Conservation (phyloP, 2,113 vertebrate genomes). For the Cololabis saira region DNA sequence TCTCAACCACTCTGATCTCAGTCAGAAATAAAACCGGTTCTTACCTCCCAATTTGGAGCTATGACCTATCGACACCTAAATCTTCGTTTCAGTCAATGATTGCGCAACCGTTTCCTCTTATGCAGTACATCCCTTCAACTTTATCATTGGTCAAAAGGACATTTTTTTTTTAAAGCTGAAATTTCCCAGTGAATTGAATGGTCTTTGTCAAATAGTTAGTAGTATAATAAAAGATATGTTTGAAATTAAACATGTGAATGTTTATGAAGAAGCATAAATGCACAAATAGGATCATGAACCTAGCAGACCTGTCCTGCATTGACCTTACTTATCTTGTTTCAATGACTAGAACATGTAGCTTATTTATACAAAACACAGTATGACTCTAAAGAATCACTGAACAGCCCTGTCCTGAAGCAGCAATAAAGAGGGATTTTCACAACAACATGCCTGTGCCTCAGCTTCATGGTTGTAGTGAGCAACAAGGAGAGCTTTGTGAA, state of each 20-base stretch:
- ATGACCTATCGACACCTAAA: not conserved
- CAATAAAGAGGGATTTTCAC: constrained; percentile 1
- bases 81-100: not conserved
- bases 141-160: no score
- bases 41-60: not conserved
- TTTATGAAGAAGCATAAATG: not conserved
- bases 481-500: not conserved
- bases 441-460: not conserved
- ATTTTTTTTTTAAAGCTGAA: no score
- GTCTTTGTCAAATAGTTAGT: constrained; percentile 1
- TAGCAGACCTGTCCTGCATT: not conserved
- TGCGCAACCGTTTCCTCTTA: no score
- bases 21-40: not conserved
- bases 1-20: not conserved
- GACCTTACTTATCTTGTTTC: not conserved
- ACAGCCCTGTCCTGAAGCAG: not conserved
- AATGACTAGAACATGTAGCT: not conserved
- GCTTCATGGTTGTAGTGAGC: no score
- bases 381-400: not conserved
- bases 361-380: not conserved
- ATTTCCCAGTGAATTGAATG: no score
- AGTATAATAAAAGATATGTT: not conserved
- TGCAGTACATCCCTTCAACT: not conserved
- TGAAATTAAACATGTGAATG: no score
- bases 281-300: not conserved